Percentiles rank a stretch among this genome's conserved stretches.
These are phyloP conservation scores for Acanthis flammea DNA, from an alignment of 2,797 vertebrate species.

Conservation along the genomic window DNA sequence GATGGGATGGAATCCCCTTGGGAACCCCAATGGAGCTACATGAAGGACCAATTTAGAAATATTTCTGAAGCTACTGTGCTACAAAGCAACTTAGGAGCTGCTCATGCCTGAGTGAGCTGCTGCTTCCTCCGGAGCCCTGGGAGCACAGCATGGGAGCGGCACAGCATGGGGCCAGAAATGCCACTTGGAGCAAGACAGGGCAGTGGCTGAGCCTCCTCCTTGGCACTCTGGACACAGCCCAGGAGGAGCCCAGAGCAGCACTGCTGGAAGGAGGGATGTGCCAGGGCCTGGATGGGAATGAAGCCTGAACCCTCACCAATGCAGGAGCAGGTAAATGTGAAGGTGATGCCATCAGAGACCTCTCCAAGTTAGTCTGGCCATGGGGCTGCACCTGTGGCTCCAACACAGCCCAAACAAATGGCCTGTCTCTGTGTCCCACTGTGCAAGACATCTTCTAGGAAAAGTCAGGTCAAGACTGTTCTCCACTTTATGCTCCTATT, in stretches of 20 bases:
- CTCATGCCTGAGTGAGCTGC: not conserved
- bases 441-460: not conserved
- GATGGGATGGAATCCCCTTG: not conserved
- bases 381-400: not conserved
- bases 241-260: not conserved
- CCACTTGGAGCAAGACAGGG: rapidly evolving
- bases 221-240: rapidly evolving
- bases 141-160: not conserved
- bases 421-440: not conserved
- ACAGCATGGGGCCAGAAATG: rapidly evolving
- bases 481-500: not conserved
- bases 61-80: not conserved
- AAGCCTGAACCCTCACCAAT: not conserved
- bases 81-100: not conserved
- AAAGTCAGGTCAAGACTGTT: not conserved
- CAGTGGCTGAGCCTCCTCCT: not conserved
- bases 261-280: not conserved
- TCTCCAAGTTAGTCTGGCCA: not conserved
- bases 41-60: not conserved
- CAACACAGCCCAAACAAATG: not conserved
- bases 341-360: not conserved
- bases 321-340: not conserved
- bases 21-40: not conserved
- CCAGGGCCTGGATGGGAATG: not conserved
- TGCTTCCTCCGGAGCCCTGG: rapidly evolving